These are phyloP conservation scores for Lepidostoma basale DNA, from an alignment of 1,140 invertebrate genomes.

Conservation along the genomic window DNA sequence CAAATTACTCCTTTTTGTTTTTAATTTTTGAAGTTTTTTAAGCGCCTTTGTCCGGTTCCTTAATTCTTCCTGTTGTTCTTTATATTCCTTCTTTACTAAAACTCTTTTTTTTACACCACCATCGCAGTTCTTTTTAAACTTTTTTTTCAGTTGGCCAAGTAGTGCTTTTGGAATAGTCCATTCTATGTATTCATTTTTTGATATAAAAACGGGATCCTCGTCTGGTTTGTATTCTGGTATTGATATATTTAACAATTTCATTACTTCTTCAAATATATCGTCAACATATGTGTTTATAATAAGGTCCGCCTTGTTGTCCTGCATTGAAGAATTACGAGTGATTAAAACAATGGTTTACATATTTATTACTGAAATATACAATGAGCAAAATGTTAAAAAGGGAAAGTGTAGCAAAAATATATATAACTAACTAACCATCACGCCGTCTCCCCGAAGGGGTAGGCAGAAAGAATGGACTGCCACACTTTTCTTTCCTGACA, in stretches of 20 bases:
- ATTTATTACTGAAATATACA: background rate
- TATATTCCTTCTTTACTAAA: conserved; percentile 36
- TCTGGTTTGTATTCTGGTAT: conserved; percentile 72
- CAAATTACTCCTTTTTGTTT: background rate
- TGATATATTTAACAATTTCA: conserved; percentile 73
- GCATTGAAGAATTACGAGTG: conserved; percentile 48
- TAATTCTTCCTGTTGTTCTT: conserved; percentile 9
- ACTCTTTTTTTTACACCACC: conserved; percentile 39
- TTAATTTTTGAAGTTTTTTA: background rate
- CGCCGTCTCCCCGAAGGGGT: too few species aligned
- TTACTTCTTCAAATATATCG: conserved; percentile 77
- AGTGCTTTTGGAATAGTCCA: conserved; percentile 67
- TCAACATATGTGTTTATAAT: conserved; percentile 91
- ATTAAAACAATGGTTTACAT: background rate
- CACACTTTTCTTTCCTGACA: too few species aligned
- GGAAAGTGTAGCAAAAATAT: background rate
- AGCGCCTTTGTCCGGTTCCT: background rate
- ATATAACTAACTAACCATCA: too few species aligned
- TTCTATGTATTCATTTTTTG: conserved; percentile 58
- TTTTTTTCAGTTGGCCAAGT: conserved; percentile 62
- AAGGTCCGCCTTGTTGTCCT: conserved; percentile 92
- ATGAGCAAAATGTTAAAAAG: background rate
- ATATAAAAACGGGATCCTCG: conserved; percentile 70
- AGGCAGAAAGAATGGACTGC: too few species aligned
- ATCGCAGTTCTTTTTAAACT: conserved; percentile 55